Conservation (phyloP, 2,888 invertebrate species). For the Lomographa bimaculata region DNA sequence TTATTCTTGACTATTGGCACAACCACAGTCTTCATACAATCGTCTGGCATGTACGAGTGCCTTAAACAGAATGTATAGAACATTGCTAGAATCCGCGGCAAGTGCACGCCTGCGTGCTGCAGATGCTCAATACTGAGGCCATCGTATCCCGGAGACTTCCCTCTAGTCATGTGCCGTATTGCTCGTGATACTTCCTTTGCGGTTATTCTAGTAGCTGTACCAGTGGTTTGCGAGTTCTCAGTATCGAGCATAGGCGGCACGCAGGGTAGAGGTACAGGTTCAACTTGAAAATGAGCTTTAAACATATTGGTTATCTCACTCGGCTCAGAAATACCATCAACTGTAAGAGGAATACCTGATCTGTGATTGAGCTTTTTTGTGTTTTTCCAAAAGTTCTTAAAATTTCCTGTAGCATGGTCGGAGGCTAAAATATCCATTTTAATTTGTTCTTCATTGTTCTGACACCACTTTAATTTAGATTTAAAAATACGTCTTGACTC, state of each 20-base stretch:
- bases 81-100: background rate
- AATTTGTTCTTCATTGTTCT: background rate
- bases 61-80: background rate
- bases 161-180: background rate
- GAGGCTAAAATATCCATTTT: background rate
- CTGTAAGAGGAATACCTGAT: background rate
- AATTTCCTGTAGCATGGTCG: background rate
- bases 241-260: background rate
- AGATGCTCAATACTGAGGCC: slow-evolving; percentile 2
- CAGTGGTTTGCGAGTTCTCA: too few species aligned
- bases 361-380: too few species aligned
- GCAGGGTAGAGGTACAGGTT: background rate
- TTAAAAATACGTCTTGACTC: background rate
- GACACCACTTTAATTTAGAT: slow-evolving; percentile 1
- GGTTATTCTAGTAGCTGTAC: too few species aligned
- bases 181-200: background rate
- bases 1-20: background rate
- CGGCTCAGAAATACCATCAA: background rate
- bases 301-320: background rate
- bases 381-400: background rate
- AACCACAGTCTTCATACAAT: background rate
- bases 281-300: background rate
- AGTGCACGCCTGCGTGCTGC: background rate
- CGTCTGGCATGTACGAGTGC: background rate
- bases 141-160: slow-evolving; percentile 4